A percentile compares a stretch with the other conserved stretches of the same genome.
These are phyloP conservation scores for Blennius ocellaris DNA, from an alignment of 2,113 vertebrate species.

Conservation along the genomic window DNA sequence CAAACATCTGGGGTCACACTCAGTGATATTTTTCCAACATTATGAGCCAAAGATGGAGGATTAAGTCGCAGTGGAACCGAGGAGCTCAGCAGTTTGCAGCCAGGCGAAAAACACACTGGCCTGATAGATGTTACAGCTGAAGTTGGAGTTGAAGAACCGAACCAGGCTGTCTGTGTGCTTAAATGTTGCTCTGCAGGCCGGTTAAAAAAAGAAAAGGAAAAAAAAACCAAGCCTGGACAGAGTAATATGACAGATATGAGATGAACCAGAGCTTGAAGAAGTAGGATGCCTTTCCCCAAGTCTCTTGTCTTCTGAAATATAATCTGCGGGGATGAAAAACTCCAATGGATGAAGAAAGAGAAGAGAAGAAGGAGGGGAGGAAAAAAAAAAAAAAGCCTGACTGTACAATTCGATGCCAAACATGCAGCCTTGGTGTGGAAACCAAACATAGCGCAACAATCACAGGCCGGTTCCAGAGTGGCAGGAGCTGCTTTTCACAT, in stretches of 20 bases:
- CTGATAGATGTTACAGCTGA: slow-evolving; percentile 58
- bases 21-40: slow-evolving; percentile 55
- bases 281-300: slow-evolving; percentile 41
- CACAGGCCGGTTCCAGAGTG: slow-evolving; percentile 47
- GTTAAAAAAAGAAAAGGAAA: too few relatives aligned
- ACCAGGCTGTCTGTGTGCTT: slow-evolving; percentile 28
- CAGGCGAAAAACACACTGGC: slow-evolving; percentile 47
- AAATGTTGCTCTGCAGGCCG: slow-evolving; percentile 39
- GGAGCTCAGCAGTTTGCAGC: slow-evolving; percentile 54
- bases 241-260: slow-evolving; percentile 49
- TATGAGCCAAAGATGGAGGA: slow-evolving; percentile 66
- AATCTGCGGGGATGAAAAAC: slow-evolving; percentile 39
- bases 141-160: slow-evolving; percentile 36
- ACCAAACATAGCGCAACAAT: slow-evolving; percentile 24
- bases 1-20: slow-evolving; percentile 71
- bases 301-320: slow-evolving; percentile 38
- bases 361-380: background rate
- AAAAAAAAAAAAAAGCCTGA: background rate
- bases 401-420: slow-evolving; percentile 31
- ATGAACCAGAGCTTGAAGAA: slow-evolving; percentile 52
- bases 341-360: slow-evolving; percentile 45
- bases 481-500: slow-evolving; percentile 69
- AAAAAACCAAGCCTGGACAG: slow-evolving; percentile 14
- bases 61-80: slow-evolving; percentile 58
- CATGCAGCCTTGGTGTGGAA: slow-evolving; percentile 20